Evolutionary conservation across 2,113 vertebrate genomes (phyloP).

Genomic region (Carlito syrichta): DNA sequence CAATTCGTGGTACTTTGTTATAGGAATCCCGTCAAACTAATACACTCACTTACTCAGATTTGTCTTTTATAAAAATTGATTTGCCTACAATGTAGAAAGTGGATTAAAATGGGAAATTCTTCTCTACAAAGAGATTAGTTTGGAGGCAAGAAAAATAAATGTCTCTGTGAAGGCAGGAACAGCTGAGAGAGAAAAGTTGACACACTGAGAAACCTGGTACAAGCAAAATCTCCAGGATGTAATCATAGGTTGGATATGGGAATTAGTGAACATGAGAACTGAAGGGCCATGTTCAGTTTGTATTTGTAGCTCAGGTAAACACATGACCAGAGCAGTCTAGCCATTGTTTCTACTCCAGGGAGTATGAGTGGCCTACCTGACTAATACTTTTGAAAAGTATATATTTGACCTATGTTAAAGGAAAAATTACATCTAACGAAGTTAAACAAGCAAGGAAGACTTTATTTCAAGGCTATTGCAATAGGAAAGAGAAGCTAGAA

Average conservation of each 20-base stretch:
- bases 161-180: background rate
- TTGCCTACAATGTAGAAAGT: background rate
- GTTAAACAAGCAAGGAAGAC: background rate
- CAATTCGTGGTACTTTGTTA: background rate
- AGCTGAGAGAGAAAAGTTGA: background rate
- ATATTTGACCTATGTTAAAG: background rate
- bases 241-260: background rate
- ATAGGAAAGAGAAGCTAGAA: background rate
- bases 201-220: background rate
- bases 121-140: background rate
- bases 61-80: background rate
- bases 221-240: background rate
- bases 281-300: background rate
- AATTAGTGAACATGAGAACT: background rate
- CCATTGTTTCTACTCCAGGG: background rate
- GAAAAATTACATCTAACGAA: background rate
- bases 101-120: background rate
- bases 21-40: background rate
- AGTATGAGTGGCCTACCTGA: background rate
- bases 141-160: background rate
- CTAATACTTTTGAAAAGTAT: background rate
- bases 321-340: background rate
- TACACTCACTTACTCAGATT: background rate
- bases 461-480: background rate
- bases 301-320: background rate